Base-by-base conservation (phyloP, 1,140 invertebrate genomes). In the Drosophila sproati region DNA sequence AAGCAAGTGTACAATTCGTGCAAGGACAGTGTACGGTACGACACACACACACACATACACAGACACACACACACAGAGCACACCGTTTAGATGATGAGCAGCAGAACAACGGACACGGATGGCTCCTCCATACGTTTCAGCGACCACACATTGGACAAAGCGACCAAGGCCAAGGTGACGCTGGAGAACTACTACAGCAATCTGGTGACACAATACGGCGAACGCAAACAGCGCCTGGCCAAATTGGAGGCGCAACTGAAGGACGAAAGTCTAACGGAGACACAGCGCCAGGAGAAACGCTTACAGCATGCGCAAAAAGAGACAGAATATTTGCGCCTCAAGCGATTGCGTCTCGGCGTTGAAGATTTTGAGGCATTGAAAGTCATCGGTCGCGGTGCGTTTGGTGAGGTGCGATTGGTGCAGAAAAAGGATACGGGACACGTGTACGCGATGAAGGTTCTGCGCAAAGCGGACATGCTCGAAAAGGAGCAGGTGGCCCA, bases 351-450 rank as follows among this genome's bases (percentile, higher is more conserved):
- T 66, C 95, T 99, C 2, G 98, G 98, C 43, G 98, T 99, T 20
- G 98, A 99, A 92, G 99, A 99, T 93, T 99, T 99, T 93, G 98
- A 99, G 93, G 98, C 98, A 8, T 94, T 99, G 28, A 99, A 99
- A 95, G 94, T 99, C 29, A 97, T 97, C 80, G 99, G 99, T 10
- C 94, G 98, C 91, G 99, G 99, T 62, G 99, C 99, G 32, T 99
- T 99, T 93, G 99, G 99, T 52, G 99, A 99, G 94, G 98, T 99
- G 56, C 96, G 99, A 79, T 94, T 99, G 10, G 99, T 99, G 52
- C 99, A 99, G 94, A 99, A 99, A 93, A 99, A 99, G 93, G 99
- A 99, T 93, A 99, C 98, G 5, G 99, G 99, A 31, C 98, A 99
- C 94, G 98, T 99, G 29, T 99, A 99, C 93, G 99, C 99, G 8